phyloP scores from a whole-genome alignment of 2,888 invertebrate species.

The Eupithecia centaureata region DNA sequence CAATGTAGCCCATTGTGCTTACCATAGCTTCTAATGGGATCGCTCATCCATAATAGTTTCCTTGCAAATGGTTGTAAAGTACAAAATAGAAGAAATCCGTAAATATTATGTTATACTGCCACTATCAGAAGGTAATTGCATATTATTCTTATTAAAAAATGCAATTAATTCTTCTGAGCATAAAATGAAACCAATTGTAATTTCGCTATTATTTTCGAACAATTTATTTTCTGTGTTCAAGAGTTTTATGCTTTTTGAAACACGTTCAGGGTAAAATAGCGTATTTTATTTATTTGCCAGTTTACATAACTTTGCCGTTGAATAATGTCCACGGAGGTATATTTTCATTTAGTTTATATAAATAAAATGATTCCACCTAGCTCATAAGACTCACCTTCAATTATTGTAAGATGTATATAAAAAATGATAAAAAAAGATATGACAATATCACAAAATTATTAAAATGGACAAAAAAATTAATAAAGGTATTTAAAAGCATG shows the following conservation, averaged over 20 bases:
- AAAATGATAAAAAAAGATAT: slow-evolving; percentile 74
- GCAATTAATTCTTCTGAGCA: slow-evolving; percentile 38
- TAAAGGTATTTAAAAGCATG: slow-evolving; percentile 68
- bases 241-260: slow-evolving; percentile 40
- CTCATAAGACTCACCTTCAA: slow-evolving; percentile 74
- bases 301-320: slow-evolving; percentile 19
- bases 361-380: slow-evolving; percentile 78
- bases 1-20: too few relatives aligned
- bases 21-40: too few relatives aligned
- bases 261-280: slow-evolving; percentile 43
- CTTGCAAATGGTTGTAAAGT: slow-evolving; percentile 63
- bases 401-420: slow-evolving; percentile 77
- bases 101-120: slow-evolving; percentile 10
- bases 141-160: slow-evolving; percentile 48
- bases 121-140: slow-evolving; percentile 40
- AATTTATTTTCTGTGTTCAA: slow-evolving; percentile 27
- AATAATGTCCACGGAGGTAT: slow-evolving; percentile 20
- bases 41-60: too few relatives aligned
- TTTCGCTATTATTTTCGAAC: slow-evolving; percentile 22
- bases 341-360: slow-evolving; percentile 50
- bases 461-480: slow-evolving; percentile 69
- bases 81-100: slow-evolving; percentile 60
- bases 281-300: slow-evolving; percentile 39
- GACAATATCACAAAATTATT: slow-evolving; percentile 68
- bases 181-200: background rate